Percentiles rank a stretch among this genome's conserved stretches.
Evolutionary conservation across 2,113 vertebrate genomes (phyloP).

Genomic region (Carassius gibelio): DNA sequence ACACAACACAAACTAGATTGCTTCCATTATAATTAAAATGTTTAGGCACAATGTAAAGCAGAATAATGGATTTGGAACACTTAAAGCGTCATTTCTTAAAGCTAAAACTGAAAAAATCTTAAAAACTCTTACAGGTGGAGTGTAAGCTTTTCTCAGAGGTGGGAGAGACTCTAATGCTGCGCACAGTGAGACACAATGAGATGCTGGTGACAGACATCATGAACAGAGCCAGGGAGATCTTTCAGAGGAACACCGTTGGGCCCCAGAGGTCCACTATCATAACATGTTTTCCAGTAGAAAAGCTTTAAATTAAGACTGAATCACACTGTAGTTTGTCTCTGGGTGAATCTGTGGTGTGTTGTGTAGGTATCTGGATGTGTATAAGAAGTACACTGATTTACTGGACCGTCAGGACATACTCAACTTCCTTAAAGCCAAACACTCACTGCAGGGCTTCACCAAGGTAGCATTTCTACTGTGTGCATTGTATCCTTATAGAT

Average conservation of each 20-base stretch:
- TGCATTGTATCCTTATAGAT: not conserved
- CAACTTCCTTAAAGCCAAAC: slow-evolving; percentile 79
- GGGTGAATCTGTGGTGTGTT: slow-evolving; percentile 20
- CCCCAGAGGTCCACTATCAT: slow-evolving; percentile 80
- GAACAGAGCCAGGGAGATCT: slow-evolving; percentile 75
- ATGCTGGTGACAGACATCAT: slow-evolving; percentile 77
- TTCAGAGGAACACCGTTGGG: slow-evolving; percentile 82
- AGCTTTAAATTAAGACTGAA: not conserved
- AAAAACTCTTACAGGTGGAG: slow-evolving; percentile 80
- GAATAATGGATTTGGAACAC: not conserved
- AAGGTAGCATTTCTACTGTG: slow-evolving; percentile 68
- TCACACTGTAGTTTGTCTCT: not conserved
- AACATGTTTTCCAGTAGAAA: not conserved
- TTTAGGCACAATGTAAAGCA: not conserved
- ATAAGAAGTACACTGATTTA: slow-evolving; percentile 81
- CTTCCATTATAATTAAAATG: not conserved
- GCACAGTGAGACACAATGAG: slow-evolving; percentile 79
- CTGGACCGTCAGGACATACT: slow-evolving; percentile 78
- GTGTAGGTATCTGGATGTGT: slow-evolving; percentile 86
- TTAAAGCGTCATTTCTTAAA: not conserved
- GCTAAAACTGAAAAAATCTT: not conserved
- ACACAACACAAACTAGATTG: not conserved
- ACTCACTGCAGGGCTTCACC: slow-evolving; percentile 78
- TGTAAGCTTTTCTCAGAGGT: slow-evolving; percentile 79
- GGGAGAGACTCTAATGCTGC: slow-evolving; percentile 72